Percentiles rank a stretch among this genome's conserved stretches.
Conservation (phyloP, 2,888 invertebrate species). For the Himalopsyche anomala region DNA sequence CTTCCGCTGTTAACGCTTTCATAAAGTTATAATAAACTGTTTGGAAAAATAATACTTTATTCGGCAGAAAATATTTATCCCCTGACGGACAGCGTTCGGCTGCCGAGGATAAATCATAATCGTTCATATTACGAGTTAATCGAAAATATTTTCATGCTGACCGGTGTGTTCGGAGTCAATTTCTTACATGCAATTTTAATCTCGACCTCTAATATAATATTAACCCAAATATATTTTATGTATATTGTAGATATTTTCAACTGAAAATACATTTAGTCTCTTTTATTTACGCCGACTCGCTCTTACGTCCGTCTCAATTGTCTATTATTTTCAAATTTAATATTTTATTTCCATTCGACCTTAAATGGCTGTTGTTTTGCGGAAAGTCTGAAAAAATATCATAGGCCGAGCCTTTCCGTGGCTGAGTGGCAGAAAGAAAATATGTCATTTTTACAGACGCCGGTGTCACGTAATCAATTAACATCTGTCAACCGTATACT, state of each 20-base stretch:
- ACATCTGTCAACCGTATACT: slow-evolving; percentile 27
- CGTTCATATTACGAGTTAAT: not conserved
- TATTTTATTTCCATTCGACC: no score
- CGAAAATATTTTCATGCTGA: not conserved
- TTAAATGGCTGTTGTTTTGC: no score
- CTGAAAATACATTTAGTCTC: no score
- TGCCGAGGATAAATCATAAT: not conserved
- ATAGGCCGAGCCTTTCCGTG: not conserved
- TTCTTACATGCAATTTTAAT: no score
- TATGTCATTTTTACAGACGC: not conserved
- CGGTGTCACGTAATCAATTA: slow-evolving; percentile 37
- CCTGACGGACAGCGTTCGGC: not conserved
- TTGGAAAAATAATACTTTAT: not conserved
- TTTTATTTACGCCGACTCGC: no score
- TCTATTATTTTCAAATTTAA: no score
- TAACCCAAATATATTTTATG: no score
- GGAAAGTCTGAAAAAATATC: not conserved
- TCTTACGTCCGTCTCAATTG: no score
- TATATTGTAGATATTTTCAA: no score
- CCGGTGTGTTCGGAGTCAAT: no score
- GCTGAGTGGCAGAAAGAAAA: not conserved
- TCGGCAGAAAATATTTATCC: not conserved
- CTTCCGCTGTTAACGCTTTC: no score
- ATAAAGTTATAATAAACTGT: slow-evolving; percentile 1
- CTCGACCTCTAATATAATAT: no score